A percentile compares a stretch with the other conserved stretches of the same genome.
These are phyloP conservation scores for Atherinomorus stipes DNA, from an alignment of 2,113 vertebrate genomes.

Conservation along the genomic window DNA sequence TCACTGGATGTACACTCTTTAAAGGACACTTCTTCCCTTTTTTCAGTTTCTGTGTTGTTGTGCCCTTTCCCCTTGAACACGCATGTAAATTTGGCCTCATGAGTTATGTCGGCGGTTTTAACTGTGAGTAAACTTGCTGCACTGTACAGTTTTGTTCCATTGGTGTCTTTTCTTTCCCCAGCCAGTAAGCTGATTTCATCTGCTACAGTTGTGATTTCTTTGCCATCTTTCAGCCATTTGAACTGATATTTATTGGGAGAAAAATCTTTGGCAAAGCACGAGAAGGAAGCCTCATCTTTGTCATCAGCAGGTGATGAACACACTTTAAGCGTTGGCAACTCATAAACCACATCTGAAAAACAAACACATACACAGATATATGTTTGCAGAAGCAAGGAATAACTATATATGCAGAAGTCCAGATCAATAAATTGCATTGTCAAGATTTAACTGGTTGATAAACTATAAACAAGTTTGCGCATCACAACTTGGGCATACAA, in stretches of 20 bases:
- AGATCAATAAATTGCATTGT: background rate
- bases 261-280: slow-evolving; percentile 79
- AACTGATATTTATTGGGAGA: slow-evolving; percentile 54
- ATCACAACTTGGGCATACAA: background rate
- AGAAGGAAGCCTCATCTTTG: slow-evolving; percentile 41
- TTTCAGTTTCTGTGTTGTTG: fast-evolving
- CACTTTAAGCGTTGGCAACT: slow-evolving; percentile 48
- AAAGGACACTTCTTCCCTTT: fast-evolving
- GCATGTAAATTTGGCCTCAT: background rate
- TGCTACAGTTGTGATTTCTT: fast-evolving
- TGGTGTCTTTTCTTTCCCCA: fast-evolving
- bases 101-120: fast-evolving
- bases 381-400: slow-evolving; percentile 60
- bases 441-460: background rate
- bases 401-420: slow-evolving; percentile 45
- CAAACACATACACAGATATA: slow-evolving; percentile 73
- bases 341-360: slow-evolving; percentile 60
- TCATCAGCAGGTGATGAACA: slow-evolving; percentile 28
- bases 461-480: background rate
- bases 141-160: background rate
- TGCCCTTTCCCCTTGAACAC: slow-evolving; percentile 33
- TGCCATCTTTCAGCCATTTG: slow-evolving; percentile 61
- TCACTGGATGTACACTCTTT: fast-evolving
- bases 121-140: slow-evolving; percentile 69
- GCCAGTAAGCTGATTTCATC: background rate